Evolutionary conservation across 1,140 invertebrate genomes (phyloP).

Genomic region (Trichogramma pretiosum): DNA sequence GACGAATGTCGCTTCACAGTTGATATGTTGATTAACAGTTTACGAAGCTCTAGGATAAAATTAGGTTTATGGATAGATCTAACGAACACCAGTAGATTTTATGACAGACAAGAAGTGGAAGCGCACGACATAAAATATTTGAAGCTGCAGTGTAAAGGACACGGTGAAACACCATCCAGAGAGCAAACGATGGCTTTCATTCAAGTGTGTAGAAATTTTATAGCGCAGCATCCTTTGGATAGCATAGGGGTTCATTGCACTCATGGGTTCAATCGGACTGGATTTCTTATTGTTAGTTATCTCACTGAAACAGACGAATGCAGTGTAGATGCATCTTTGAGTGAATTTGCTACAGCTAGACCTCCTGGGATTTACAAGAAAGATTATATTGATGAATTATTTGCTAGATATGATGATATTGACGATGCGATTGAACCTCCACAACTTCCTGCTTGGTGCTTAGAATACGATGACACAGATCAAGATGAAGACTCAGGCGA

Average conservation of each 20-base stretch:
- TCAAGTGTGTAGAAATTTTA: slow-evolving; percentile 66
- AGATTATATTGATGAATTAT: slow-evolving; percentile 67
- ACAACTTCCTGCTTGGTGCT: slow-evolving; percentile 73
- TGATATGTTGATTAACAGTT: slow-evolving; percentile 68
- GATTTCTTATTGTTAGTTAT: slow-evolving; percentile 86
- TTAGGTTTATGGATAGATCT: slow-evolving; percentile 94
- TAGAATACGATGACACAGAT: slow-evolving; percentile 45
- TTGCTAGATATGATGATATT: slow-evolving; percentile 66
- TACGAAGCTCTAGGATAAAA: slow-evolving; percentile 68
- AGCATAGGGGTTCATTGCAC: slow-evolving; percentile 93
- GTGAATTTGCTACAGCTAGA: slow-evolving; percentile 62
- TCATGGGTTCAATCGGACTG: slow-evolving; percentile 97
- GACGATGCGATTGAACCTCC: slow-evolving; percentile 67
- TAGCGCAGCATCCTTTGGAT: slow-evolving; percentile 68
- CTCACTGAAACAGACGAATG: slow-evolving; percentile 72
- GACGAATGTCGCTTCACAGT: slow-evolving; percentile 72
- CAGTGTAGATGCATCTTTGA: slow-evolving; percentile 72
- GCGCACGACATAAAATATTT: slow-evolving; percentile 64
- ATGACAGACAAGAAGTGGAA: slow-evolving; percentile 72
- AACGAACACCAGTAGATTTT: slow-evolving; percentile 91
- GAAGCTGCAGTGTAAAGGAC: slow-evolving; percentile 80
- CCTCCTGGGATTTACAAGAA: slow-evolving; percentile 72
- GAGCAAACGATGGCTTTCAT: slow-evolving; percentile 77
- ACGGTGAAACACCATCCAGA: slow-evolving; percentile 65
- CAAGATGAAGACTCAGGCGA: slow-evolving; percentile 25